Conservation (phyloP, 2,113 vertebrate genomes). For the Plecturocebus donacophilus region DNA sequence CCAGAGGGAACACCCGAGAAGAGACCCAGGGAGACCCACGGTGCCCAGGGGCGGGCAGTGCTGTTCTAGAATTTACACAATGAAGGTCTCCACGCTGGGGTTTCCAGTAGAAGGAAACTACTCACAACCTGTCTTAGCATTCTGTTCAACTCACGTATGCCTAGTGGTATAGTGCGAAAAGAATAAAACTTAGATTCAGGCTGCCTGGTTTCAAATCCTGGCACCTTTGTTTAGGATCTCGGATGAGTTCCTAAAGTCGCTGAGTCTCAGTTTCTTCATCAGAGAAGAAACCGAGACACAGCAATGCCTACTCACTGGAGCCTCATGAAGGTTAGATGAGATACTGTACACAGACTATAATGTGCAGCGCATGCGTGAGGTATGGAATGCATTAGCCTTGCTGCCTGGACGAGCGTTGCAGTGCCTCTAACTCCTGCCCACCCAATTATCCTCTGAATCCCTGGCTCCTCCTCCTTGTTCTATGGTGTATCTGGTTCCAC, state of each 20-base stretch:
- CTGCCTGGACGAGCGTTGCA: neutral
- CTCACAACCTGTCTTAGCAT: neutral
- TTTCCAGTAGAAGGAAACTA: no score
- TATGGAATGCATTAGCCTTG: fast-evolving
- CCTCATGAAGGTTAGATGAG: neutral
- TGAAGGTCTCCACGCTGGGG: neutral
- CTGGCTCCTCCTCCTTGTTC: neutral
- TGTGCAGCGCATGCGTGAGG: fast-evolving
- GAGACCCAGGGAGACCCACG: neutral
- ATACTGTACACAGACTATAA: fast-evolving
- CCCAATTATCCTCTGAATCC: neutral
- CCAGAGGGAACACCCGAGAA: neutral
- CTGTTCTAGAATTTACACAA: neutral
- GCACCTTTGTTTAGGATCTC: neutral
- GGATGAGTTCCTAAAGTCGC: neutral
- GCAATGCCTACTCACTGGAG: no score
- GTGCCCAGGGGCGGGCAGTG: neutral
- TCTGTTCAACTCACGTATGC: fast-evolving
- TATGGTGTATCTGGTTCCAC: fast-evolving
- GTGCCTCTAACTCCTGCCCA: neutral
- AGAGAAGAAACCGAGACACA: neutral
- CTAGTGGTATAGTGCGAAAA: no score
- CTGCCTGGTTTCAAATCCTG: neutral
- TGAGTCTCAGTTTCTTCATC: neutral
- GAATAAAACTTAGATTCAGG: neutral